Base-by-base conservation (phyloP, 2,797 vertebrate genomes). In the Neoniphon sammara region DNA sequence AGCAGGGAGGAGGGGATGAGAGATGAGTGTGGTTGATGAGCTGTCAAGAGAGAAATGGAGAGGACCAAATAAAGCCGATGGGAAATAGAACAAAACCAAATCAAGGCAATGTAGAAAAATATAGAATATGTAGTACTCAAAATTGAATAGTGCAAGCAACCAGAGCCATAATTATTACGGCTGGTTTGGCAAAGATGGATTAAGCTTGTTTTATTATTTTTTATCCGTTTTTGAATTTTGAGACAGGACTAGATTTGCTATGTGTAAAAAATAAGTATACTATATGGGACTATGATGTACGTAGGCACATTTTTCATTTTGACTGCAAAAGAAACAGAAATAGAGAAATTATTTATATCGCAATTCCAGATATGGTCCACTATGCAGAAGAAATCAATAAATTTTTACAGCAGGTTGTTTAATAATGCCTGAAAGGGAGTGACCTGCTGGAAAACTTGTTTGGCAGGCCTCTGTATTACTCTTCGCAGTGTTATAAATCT, bases 1-100 rank as follows among this genome's bases (percentile, higher is more conserved):
- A 25, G 4, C 9, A 64, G 17, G 12, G 14, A n/a, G 34, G 3
- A 60, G 25, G 14, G 56, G 69, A 66, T 1, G 61, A 23, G 1
- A 4, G 10, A 10, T 50, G 25, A 7, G 36, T 25, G 7, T 31
- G 66, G 73, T 77, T 65, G 0, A 87, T 89, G 84, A 3, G 87
- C 87, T 44, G 57, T 75, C 0, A 74, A 46, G 17, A 58, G 5
- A 20, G n/a, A 57, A 56, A 21, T 27, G 12, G 39, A 42, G 11
- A 14, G 12, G 12, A 4, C 14, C 34, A 36, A 36, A 36, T 7
- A 36, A 11, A 42, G 12, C 39, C 12, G 36, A 39, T 14, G 14
- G 39, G 11, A 39, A 39, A 39, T 42, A 42, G 12, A 42, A 15
- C 14, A 42, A 12, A 14, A 3, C 11, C 12, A 50, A 25, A 39